Base-by-base conservation (phyloP, 2,113 vertebrate genomes). In the Nothocercus julius region DNA sequence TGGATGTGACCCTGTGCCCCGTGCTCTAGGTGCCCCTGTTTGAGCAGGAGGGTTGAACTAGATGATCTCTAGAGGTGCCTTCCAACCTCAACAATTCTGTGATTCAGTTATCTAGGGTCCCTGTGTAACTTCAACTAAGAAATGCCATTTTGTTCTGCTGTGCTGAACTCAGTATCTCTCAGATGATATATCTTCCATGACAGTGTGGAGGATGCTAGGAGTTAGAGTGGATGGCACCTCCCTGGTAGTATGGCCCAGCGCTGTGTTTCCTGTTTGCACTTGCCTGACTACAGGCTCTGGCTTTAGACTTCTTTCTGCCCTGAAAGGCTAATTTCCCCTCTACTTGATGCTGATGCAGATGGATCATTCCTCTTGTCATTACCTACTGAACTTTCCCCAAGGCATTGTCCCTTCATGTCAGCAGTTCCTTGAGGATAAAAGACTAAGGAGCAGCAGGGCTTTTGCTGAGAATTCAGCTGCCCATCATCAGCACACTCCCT, bases 161-260 rank as follows among this genome's bases (percentile, higher is more conserved):
- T 81, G 42, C 40, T 24, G 74, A 75, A 18, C 38, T 9, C 38
- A 4, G 49, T 47, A 45, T 70, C 42, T 87, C 67, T 80, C 62
- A 66, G 68, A 68, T 84, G 74, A 75, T 84, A 8, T 9, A 38
- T 85, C 44, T 76, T 76, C 79, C 25, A 1, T 66, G 80, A 38
- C 85, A 88, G 63, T 20, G 64, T 54, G 38, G 51, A 87, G 51
- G 79, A 64, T 32, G n/a, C 0, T 3, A 80, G 67, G 56, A 84
- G 12, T 38, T 85, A 72, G 75, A 91, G 63, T 68, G 84, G 89
- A 49, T 81, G 84, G 89, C 68, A 42, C 30, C 32, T 80, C 58
- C 69, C 44, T 25, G 92, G 88, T 70, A 80, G 68, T 11, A 14
- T 80, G 75, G 80, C 80, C 69, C 68, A 9, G 67, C 56, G 82